phyloP scores from a whole-genome alignment of 2,797 vertebrate species.

The Myotis pilosus region DNA sequence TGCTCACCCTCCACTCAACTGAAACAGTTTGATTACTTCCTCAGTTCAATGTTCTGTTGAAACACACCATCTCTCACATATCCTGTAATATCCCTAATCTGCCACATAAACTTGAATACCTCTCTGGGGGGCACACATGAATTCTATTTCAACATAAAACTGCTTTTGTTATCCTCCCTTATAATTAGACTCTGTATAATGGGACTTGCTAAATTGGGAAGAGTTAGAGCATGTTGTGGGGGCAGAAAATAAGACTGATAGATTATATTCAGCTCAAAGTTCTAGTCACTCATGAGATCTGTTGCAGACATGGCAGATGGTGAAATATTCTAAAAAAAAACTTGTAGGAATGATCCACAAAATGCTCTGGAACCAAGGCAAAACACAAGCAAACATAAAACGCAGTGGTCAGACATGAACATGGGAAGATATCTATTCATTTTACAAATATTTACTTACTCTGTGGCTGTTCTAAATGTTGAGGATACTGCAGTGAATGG shows the following conservation, averaged over 20 bases:
- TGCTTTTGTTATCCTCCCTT: slow-evolving; percentile 73
- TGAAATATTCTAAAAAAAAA: slow-evolving; percentile 64
- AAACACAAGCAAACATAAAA: slow-evolving; percentile 25
- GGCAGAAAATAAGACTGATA: slow-evolving; percentile 75
- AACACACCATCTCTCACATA: not conserved
- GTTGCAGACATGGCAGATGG: slow-evolving; percentile 76
- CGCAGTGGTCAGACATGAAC: not conserved
- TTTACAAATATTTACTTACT: not conserved
- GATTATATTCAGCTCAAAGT: slow-evolving; percentile 80
- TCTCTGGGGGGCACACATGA: slow-evolving; percentile 55
- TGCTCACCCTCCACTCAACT: not conserved
- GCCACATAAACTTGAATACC: slow-evolving; percentile 29
- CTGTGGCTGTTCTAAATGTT: not conserved
- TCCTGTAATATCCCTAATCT: not conserved
- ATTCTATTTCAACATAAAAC: slow-evolving; percentile 65
- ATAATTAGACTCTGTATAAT: slow-evolving; percentile 77
- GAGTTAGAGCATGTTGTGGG: slow-evolving; percentile 73
- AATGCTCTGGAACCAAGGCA: slow-evolving; percentile 53
- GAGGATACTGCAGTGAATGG: not conserved
- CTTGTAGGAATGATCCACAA: slow-evolving; percentile 64
- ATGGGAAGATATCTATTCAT: not conserved
- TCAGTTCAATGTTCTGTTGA: not conserved
- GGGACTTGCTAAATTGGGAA: slow-evolving; percentile 78
- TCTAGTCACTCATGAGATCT: slow-evolving; percentile 76
- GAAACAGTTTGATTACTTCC: not conserved